phyloP scores from a whole-genome alignment of 2,888 invertebrate species.

The Leptopilina syphax region DNA sequence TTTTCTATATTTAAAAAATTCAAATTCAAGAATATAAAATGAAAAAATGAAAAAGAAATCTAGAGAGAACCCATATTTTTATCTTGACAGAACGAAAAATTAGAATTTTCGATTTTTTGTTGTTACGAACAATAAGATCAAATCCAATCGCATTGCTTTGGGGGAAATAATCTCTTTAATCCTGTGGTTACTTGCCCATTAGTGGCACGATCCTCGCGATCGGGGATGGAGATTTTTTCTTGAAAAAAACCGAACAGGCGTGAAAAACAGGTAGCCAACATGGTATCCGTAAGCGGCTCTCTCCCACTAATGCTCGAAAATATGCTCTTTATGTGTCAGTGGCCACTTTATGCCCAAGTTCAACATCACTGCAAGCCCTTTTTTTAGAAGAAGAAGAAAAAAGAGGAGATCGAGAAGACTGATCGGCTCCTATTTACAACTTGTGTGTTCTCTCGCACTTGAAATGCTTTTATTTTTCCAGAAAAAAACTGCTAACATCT shows the following conservation, averaged over 20 bases:
- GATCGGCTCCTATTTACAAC: conserved; percentile 46
- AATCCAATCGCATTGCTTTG: conserved; percentile 54
- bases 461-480: conserved; percentile 47
- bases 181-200: conserved; percentile 74
- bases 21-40: no score
- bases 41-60: not conserved
- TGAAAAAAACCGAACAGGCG: conserved; percentile 59
- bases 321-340: conserved; percentile 77
- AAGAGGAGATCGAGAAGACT: conserved; percentile 44
- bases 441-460: conserved; percentile 52
- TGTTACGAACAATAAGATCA: conserved; percentile 61
- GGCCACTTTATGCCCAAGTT: conserved; percentile 70
- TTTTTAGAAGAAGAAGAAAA: not conserved
- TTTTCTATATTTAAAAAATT: no score
- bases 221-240: conserved; percentile 47
- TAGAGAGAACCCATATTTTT: not conserved
- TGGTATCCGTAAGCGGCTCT: conserved; percentile 36
- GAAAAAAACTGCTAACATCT: conserved; percentile 31
- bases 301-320: conserved; percentile 70
- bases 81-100: conserved; percentile 20
- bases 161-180: conserved; percentile 69
- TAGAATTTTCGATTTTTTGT: not conserved
- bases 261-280: conserved; percentile 64
- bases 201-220: conserved; percentile 58
- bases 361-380: conserved; percentile 51